These are phyloP conservation scores for Gallinago media DNA, from an alignment of 2,113 vertebrate species.

Conservation along the genomic window DNA sequence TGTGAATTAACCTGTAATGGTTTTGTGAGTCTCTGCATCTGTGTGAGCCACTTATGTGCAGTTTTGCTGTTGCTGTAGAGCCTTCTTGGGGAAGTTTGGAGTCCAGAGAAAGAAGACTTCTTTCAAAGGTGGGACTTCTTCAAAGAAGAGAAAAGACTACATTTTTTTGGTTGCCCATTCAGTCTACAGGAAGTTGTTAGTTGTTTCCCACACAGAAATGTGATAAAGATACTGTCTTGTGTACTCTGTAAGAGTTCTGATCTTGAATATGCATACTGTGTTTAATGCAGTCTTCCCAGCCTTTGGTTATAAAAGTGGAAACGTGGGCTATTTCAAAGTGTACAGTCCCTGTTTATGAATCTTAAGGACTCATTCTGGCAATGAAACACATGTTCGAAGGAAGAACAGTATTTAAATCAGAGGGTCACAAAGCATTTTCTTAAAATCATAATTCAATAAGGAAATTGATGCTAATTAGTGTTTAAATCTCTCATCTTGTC, in stretches of 20 bases:
- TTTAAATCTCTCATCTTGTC: slow-evolving; percentile 47
- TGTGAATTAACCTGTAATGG: not conserved
- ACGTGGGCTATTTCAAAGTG: not conserved
- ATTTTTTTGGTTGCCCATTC: not conserved
- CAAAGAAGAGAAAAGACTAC: not conserved
- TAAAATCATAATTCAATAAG: slow-evolving; percentile 29
- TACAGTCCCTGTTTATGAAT: not conserved
- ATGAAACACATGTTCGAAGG: not conserved
- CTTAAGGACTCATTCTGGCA: not conserved
- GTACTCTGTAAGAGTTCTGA: not conserved
- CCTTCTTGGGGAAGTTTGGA: not conserved
- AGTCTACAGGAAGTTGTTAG: not conserved
- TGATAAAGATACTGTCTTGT: not conserved
- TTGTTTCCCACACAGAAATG: not conserved
- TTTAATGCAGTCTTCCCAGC: not conserved
- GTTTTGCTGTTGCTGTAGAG: not conserved
- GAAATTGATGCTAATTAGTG: slow-evolving; percentile 30
- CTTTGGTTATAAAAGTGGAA: not conserved
- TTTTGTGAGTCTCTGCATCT: not conserved
- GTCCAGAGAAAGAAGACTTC: not conserved
- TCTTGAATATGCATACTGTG: not conserved
- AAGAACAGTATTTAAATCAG: slow-evolving; percentile 45
- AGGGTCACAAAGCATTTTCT: not conserved
- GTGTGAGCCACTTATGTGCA: not conserved
- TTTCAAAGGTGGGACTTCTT: not conserved